Conservation (phyloP, 2,113 vertebrate genomes). For the Egretta garzetta region DNA sequence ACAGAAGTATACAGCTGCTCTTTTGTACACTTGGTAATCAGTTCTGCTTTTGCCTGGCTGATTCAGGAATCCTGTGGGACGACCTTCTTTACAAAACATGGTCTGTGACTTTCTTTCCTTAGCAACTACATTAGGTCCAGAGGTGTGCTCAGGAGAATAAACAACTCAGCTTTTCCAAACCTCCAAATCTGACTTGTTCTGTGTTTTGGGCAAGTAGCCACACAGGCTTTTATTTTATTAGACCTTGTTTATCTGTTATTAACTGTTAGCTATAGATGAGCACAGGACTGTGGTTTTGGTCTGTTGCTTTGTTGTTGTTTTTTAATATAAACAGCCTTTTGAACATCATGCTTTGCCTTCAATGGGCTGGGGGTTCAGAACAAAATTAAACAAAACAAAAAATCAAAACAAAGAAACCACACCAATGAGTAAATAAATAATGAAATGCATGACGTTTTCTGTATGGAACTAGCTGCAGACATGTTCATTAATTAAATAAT, state of each 20-base stretch:
- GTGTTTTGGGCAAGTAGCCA: not conserved
- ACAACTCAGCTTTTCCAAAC: not conserved
- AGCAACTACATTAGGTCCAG: not conserved
- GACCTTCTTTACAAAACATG: not conserved
- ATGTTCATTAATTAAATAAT: constrained; percentile 36
- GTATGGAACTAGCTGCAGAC: constrained; percentile 12
- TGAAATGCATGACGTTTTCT: not conserved
- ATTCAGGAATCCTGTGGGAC: not conserved
- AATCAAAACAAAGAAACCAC: constrained; percentile 58
- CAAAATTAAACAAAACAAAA: constrained; percentile 24
- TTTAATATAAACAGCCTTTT: constrained; percentile 52
- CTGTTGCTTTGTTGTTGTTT: constrained; percentile 41
- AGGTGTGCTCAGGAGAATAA: constrained; percentile 17
- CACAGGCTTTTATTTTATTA: constrained; percentile 25
- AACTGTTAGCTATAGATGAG: constrained; percentile 23
- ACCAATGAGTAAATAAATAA: constrained; percentile 36
- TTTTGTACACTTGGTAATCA: not conserved
- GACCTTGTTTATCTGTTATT: constrained; percentile 33
- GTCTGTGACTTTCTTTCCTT: not conserved
- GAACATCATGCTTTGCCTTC: not conserved
- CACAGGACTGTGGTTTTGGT: constrained; percentile 26
- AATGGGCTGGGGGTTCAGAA: not conserved
- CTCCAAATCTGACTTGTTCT: not conserved
- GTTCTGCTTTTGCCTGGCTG: not conserved
- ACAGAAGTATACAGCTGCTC: not conserved